phyloP scores from a whole-genome alignment of 2,888 invertebrate species.

The Drosophila kambysellisi region DNA sequence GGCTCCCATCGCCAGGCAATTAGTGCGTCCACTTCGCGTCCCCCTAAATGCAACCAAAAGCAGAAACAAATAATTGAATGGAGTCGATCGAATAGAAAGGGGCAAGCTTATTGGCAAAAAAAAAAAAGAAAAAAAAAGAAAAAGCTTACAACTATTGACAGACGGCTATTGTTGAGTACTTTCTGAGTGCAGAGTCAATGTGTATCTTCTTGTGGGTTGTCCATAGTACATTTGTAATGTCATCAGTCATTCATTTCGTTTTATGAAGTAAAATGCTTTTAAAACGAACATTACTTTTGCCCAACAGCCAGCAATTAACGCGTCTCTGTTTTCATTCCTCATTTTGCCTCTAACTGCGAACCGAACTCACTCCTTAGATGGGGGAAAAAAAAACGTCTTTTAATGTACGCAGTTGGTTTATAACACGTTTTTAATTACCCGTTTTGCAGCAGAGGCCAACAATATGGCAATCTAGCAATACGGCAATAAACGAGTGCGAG shows the following conservation, averaged over 20 bases:
- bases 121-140: neutral
- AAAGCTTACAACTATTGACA: slow-evolving; percentile 39
- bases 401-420: slow-evolving; percentile 47
- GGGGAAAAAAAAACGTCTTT: neutral
- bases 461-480: slow-evolving; percentile 52
- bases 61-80: slow-evolving; percentile 59
- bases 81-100: neutral
- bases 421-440: slow-evolving; percentile 81
- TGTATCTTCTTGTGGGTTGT: slow-evolving; percentile 15
- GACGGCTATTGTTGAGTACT: slow-evolving; percentile 33
- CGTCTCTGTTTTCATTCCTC: slow-evolving; percentile 22
- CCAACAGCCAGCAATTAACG: slow-evolving; percentile 64
- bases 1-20: slow-evolving; percentile 37
- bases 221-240: slow-evolving; percentile 54
- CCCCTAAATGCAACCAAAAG: slow-evolving; percentile 29
- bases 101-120: slow-evolving; percentile 25
- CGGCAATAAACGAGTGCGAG: slow-evolving; percentile 60
- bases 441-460: slow-evolving; percentile 49
- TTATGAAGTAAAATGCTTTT: slow-evolving; percentile 59
- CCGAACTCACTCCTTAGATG: neutral
- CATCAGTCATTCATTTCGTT: slow-evolving; percentile 76
- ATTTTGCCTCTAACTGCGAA: slow-evolving; percentile 6
- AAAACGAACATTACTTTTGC: slow-evolving; percentile 67
- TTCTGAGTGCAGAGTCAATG: slow-evolving; percentile 46
- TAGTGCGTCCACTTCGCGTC: slow-evolving; percentile 29